Conservation (phyloP, 2,797 vertebrate genomes). For the Brotula barbata region DNA sequence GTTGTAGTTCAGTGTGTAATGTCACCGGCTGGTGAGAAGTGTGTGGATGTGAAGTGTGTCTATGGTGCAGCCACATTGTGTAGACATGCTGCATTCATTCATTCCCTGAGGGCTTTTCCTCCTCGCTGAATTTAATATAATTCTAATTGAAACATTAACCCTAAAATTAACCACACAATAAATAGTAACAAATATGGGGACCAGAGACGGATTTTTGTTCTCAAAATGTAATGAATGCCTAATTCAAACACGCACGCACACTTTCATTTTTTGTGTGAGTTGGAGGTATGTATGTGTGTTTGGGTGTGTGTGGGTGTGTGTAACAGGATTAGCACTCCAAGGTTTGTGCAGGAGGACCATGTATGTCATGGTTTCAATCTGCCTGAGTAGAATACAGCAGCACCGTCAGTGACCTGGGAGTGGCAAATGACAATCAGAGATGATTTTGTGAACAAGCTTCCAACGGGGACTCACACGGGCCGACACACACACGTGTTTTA, state of each 20-base stretch:
- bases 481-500: slow-evolving; percentile 1
- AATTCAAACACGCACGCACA: too few relatives aligned
- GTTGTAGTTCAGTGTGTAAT: slow-evolving; percentile 35
- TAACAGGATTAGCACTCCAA: slow-evolving; percentile 59
- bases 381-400: slow-evolving; percentile 41
- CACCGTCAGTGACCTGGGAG: slow-evolving; percentile 15
- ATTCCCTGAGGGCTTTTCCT: too few relatives aligned
- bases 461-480: neutral
- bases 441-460: slow-evolving; percentile 3
- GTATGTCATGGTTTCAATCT: slow-evolving; percentile 57
- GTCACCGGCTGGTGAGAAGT: slow-evolving; percentile 32
- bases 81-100: too few relatives aligned
- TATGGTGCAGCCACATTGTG: slow-evolving; percentile 19
- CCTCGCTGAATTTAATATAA: too few relatives aligned
- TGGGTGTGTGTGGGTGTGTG: neutral
- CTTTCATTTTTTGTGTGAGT: neutral
- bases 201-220: too few relatives aligned
- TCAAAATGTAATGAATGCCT: too few relatives aligned
- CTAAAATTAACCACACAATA: too few relatives aligned
- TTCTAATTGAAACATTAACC: too few relatives aligned
- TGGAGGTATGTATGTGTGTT: neutral
- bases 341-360: slow-evolving; percentile 56
- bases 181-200: too few relatives aligned
- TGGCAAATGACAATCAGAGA: slow-evolving; percentile 21
- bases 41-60: neutral